phyloP scores from a whole-genome alignment of 2,888 invertebrate species.

The Dynastes tityus region DNA sequence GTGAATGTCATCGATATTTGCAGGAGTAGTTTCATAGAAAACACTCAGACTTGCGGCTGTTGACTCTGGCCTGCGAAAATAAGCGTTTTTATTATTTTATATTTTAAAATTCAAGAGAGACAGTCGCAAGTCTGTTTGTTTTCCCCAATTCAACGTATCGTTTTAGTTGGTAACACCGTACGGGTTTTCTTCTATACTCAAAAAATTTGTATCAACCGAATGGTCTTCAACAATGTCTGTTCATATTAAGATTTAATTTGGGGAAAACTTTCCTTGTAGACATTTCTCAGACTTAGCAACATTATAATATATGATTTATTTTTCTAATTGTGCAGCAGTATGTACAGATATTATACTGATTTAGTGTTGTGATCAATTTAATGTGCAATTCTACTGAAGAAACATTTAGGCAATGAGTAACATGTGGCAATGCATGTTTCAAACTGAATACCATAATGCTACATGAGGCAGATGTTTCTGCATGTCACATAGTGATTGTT shows the following conservation, averaged over 20 bases:
- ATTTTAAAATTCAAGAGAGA: conserved; percentile 26
- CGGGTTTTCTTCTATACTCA: not conserved
- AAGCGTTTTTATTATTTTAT: conserved; percentile 51
- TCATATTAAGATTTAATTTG: conserved; percentile 15
- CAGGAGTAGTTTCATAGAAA: conserved; percentile 59
- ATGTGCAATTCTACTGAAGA: not conserved
- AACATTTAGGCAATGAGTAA: too few species aligned
- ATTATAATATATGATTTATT: too few species aligned
- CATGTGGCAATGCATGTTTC: too few species aligned
- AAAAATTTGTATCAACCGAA: not conserved
- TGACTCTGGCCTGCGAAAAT: conserved; percentile 60
- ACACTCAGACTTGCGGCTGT: conserved; percentile 62
- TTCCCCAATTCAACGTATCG: conserved; percentile 43
- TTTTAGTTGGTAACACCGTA: not conserved
- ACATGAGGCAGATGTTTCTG: too few species aligned
- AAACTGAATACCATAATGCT: too few species aligned
- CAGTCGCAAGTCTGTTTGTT: conserved; percentile 52
- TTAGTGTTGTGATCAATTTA: not conserved
- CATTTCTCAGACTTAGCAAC: conserved; percentile 35
- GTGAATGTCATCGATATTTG: conserved; percentile 23
- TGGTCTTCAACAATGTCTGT: not conserved
- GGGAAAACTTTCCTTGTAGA: conserved; percentile 25
- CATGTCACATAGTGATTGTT: too few species aligned
- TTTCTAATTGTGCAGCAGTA: too few species aligned
- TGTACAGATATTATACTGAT: too few species aligned